These are phyloP conservation scores for Dendrocincla fuliginosa DNA, from an alignment of 2,797 vertebrate species.

Conservation along the genomic window DNA sequence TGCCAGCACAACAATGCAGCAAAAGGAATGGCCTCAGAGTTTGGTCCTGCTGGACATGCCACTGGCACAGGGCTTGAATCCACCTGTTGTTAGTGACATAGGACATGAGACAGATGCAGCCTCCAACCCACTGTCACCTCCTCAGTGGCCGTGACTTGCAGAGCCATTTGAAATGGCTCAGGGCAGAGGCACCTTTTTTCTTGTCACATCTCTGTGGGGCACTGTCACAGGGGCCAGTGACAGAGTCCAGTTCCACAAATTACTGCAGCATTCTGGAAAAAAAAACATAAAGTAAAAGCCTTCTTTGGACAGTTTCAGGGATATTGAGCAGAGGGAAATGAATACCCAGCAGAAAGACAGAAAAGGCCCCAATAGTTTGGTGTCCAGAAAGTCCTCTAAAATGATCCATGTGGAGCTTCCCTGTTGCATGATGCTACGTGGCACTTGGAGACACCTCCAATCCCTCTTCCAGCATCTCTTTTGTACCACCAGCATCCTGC, in stretches of 20 bases:
- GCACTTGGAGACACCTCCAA: background rate
- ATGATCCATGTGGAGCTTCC: background rate
- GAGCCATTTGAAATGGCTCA: background rate
- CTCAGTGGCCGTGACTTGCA: background rate
- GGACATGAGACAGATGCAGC: background rate
- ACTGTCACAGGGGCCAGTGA: background rate
- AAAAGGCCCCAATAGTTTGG: background rate
- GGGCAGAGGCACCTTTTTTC: background rate
- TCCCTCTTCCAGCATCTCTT: background rate
- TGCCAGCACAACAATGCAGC: background rate
- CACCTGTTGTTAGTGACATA: rapidly evolving
- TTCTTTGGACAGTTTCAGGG: background rate
- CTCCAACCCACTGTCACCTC: background rate
- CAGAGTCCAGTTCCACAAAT: background rate
- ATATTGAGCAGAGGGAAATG: background rate
- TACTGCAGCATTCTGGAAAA: background rate
- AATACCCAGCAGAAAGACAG: background rate
- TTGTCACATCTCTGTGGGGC: background rate
- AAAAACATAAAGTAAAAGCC: rapidly evolving
- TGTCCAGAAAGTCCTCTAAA: background rate
- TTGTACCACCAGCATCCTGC: background rate
- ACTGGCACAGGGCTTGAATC: background rate
- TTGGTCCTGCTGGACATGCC: background rate
- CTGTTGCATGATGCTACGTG: background rate
- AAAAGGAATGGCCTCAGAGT: background rate